Base-by-base conservation (phyloP, 2,797 vertebrate species). In the Ibycter americanus region DNA sequence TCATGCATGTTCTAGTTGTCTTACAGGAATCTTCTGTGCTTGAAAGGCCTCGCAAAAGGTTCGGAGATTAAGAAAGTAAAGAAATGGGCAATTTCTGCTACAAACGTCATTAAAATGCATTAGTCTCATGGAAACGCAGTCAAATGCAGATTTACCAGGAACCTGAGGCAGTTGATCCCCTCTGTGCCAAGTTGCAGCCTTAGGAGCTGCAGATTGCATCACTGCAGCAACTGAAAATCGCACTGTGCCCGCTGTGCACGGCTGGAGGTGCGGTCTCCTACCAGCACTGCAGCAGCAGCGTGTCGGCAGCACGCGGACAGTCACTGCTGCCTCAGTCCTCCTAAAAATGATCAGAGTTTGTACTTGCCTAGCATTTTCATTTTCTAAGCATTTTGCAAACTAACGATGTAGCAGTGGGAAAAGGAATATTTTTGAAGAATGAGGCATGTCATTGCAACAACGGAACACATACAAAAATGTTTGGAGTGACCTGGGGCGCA, bases 1-100 rank as follows among this genome's bases (percentile, higher is more conserved):
- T 93, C 87, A 97, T 97, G 47, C 52, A 2, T 96, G 96, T 96
- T 83, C 96, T 74, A 96, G 97, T 97, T 97, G 97, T 97, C 95
- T 97, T 98, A 93, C 59, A 94, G 87, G 81, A 90, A 73, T 85
- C 91, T 81, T 91, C 82, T 23, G 0, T 46, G 68, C 58, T 72
- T 49, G 34, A 52, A 95, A 88, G 54, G 11, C 13, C 58, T 80
- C 13, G 3, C 52, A 29, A 44, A 93, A 58, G 10, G 89, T 85
- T 51, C n/a, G 65, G 80, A 82, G 42, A 76, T 32, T 34, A 76
- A 54, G n/a, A 44, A 92, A 76, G 29, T 32, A 44, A 89, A 93
- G 88, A 83, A 95, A 46, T 1, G 4, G 61, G 27, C 11, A 27
- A 58, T 23, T 94, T 90, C 85, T 83, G 15, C 66, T 68, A 66